These are phyloP conservation scores for Clanis bilineata DNA, from an alignment of 2,888 invertebrate species.

Conservation along the genomic window DNA sequence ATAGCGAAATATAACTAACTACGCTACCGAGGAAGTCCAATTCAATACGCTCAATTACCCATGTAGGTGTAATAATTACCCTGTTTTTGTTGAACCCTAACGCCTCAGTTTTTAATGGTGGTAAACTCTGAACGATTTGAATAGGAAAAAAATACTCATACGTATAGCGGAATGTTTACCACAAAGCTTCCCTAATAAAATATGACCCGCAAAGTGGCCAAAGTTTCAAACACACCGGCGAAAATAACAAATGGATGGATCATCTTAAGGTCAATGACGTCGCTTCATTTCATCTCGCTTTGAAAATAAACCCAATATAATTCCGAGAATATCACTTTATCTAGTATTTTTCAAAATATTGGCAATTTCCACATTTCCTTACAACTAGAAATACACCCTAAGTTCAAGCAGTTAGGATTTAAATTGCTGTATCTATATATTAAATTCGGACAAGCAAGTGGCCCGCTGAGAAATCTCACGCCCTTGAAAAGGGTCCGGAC, in stretches of 20 bases:
- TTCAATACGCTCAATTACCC: too few species aligned
- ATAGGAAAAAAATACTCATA: too few species aligned
- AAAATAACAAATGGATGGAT: conserved; percentile 36
- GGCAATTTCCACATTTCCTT: conserved; percentile 20
- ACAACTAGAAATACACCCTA: conserved; percentile 24
- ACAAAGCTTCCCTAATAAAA: neutral
- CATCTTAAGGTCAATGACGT: conserved; percentile 32
- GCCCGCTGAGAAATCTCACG: conserved; percentile 41
- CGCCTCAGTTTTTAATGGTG: too few species aligned
- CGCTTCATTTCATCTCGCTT: conserved; percentile 32
- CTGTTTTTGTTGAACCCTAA: too few species aligned
- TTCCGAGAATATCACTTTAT: conserved; percentile 36
- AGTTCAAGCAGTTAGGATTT: rapidly evolving
- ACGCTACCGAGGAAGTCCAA: too few species aligned
- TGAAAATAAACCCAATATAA: conserved; percentile 36
- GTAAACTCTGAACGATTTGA: too few species aligned
- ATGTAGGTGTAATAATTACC: too few species aligned
- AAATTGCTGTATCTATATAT: conserved; percentile 17
- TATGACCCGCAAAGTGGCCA: neutral
- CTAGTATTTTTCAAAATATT: conserved; percentile 33
- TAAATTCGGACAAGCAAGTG: conserved; percentile 10
- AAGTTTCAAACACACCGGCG: conserved; percentile 27
- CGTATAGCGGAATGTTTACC: neutral
- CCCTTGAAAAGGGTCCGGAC: conserved; percentile 52
- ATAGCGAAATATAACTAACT: too few species aligned